Conservation (phyloP, 2,888 invertebrate species). For the Melinopterus prodromus region DNA sequence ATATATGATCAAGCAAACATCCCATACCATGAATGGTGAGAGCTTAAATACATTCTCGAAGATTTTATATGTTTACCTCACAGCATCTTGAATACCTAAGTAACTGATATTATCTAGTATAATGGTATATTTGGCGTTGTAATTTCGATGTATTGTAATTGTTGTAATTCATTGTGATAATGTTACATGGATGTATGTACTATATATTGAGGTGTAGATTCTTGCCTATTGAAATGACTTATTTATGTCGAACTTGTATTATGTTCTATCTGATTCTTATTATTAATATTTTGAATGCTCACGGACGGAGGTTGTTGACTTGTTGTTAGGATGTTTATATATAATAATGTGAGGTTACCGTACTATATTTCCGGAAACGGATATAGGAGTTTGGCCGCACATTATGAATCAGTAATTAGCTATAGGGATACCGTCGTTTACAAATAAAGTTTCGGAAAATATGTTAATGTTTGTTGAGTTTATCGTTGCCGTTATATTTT, state of each 20-base stretch:
- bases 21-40: too few species aligned
- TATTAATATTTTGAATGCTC: conserved; percentile 21
- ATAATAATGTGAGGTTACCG: neutral
- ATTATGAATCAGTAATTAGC: neutral
- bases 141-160: neutral
- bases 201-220: neutral
- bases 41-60: too few species aligned
- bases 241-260: conserved; percentile 11
- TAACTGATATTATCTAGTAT: too few species aligned
- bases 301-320: conserved; percentile 35
- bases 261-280: conserved; percentile 6
- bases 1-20: too few species aligned
- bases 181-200: neutral
- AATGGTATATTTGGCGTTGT: too few species aligned
- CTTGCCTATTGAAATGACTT: neutral
- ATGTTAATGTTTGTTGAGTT: neutral
- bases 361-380: neutral
- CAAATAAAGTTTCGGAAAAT: neutral
- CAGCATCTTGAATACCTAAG: too few species aligned
- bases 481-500: neutral
- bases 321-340: conserved; percentile 29
- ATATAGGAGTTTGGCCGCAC: neutral
- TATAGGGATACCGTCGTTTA: neutral
- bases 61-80: too few species aligned
- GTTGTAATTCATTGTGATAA: neutral